Evolutionary conservation across 2,797 vertebrate genomes (phyloP).

Genomic region (Arctocebus calabarensis): DNA sequence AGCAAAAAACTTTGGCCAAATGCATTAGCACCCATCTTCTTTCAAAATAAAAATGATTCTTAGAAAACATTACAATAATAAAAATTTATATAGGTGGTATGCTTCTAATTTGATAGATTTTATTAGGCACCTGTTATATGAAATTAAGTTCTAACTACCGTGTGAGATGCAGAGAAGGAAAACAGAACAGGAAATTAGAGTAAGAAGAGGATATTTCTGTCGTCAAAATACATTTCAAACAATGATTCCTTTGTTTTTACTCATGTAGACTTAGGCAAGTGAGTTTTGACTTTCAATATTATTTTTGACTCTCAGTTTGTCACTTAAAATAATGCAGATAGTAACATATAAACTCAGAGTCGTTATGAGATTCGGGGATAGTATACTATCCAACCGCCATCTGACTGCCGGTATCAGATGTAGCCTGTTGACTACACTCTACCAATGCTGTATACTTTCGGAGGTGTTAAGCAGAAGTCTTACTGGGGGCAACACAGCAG

Average conservation of each 20-base stretch:
- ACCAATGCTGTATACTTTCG: neutral
- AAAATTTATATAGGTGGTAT: neutral
- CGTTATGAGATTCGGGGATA: neutral
- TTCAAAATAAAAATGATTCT: neutral
- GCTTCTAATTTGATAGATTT: slow-evolving; percentile 30
- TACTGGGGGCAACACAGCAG: neutral
- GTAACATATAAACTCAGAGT: neutral
- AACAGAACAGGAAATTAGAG: neutral
- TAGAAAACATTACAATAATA: slow-evolving; percentile 1
- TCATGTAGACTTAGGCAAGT: neutral
- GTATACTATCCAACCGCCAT: neutral
- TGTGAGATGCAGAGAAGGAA: neutral
- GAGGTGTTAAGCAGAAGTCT: neutral
- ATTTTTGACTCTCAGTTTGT: neutral
- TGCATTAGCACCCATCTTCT: neutral
- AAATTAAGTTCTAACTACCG: neutral
- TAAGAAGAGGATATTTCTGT: neutral
- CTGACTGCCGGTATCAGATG: neutral
- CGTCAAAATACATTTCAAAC: neutral
- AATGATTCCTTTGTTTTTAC: neutral
- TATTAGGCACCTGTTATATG: neutral
- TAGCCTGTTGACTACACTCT: neutral
- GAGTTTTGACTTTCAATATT: neutral
- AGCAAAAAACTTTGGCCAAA: neutral
- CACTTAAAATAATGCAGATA: neutral